Base-by-base conservation (phyloP, 1,140 invertebrate genomes). In the Sycophaga agraensis region DNA sequence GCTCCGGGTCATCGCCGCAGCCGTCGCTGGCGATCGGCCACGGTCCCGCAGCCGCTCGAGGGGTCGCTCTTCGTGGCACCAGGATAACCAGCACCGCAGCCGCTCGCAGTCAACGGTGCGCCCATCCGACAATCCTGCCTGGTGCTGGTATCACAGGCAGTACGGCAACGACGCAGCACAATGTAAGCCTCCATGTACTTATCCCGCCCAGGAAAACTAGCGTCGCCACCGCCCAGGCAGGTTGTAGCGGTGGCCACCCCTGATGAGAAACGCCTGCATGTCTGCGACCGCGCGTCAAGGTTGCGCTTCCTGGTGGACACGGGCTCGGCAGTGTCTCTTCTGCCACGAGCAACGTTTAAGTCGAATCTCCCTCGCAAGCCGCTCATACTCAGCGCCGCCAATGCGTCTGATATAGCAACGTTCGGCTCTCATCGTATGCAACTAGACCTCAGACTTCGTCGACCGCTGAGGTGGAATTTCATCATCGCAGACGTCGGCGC, bases 401-500 rank as follows among this genome's bases (percentile, higher is more conserved):
- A 34, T 19, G 5, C 12, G 4, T 34, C 26, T 9, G 1, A 26
- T 2, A 50, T 50, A 5, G 26, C 26, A 14, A 50, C 48, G 2
- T 50, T 34, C 19, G 31, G 49, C 34, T 21, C 8, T 0, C 28
- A 37, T 4, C 0, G 3, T 4, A 19, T 51, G 17, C 0, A 4
- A 1, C 12, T 51, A 2, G 14, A 34, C 9, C 31, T 51, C 1
- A 19, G 16, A 7, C 17, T 51, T 4, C 16, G 17, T 3, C n/a
- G n/a, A 0, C 5, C 6, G 5, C 50, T 60, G 8, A 28, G 57
- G 7, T 59, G 59, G 59, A 14, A 9, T 6, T 40, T 66, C n/a
- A 66, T 39, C n/a, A 34, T 59, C 9, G 64, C 64, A 2, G 35
- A 61, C 31, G 59, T 62, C 5, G 7, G 24, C 7, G 26, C 39